Conservation (phyloP, 1,140 invertebrate genomes). For the Lordiphosa mommai region DNA sequence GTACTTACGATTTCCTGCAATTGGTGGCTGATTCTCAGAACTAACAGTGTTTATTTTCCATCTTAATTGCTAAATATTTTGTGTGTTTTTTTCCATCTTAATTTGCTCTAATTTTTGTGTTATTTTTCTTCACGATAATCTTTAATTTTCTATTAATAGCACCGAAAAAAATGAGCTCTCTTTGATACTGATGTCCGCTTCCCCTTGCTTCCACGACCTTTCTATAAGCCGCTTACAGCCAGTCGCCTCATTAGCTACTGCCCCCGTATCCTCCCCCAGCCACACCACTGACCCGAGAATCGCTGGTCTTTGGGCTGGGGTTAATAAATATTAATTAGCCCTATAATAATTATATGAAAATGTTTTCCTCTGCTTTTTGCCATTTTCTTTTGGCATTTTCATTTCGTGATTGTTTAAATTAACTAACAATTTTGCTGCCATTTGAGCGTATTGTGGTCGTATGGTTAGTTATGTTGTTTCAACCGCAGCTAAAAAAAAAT, state of each 20-base stretch:
- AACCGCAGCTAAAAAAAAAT: background rate
- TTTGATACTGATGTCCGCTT: too few species aligned
- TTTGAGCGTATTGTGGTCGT: constrained; percentile 15
- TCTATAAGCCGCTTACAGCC: constrained; percentile 34
- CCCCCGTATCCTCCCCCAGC: constrained; percentile 3
- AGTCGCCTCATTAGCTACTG: constrained; percentile 37
- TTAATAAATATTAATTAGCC: constrained; percentile 71
- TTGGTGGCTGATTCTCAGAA: too few species aligned
- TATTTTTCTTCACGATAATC: too few species aligned
- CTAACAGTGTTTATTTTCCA: too few species aligned
- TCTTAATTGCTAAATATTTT: too few species aligned
- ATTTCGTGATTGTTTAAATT: constrained; percentile 41
- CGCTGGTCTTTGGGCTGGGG: background rate
- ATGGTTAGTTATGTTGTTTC: too few species aligned
- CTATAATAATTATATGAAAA: constrained; percentile 65
- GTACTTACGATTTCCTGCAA: too few species aligned
- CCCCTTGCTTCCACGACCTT: background rate
- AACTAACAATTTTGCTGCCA: constrained; percentile 32
- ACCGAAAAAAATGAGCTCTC: too few species aligned
- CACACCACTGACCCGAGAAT: background rate
- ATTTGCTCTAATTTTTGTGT: too few species aligned
- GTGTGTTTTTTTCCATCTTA: too few species aligned
- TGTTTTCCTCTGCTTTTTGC: constrained; percentile 3
- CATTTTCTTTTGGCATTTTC: constrained; percentile 1
- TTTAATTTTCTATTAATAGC: too few species aligned